Base-by-base conservation (phyloP, 2,888 invertebrate species). In the Thyatira batis region DNA sequence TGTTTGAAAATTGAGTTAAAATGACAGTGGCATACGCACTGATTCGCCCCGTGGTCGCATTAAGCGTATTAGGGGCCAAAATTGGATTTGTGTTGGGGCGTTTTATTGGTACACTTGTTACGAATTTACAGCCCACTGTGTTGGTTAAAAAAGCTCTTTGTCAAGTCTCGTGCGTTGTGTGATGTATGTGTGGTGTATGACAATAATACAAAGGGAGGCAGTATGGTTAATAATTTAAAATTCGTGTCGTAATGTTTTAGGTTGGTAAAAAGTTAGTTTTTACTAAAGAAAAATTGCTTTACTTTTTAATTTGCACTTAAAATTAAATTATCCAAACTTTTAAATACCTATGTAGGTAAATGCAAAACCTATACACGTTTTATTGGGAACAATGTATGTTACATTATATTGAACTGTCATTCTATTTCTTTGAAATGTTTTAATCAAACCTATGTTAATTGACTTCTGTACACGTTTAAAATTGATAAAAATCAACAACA, bases 41-140 rank as follows among this genome's bases (percentile, higher is more conserved):
- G 91, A 89, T 91, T 90, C 89, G 87, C 86, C 85, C 83, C 84
- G 91, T 83, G 89, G 91, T 88, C 84, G 89, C 84, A 87, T 89
- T 91, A 90, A 84, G 73, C 80, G 88, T 81, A 87, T 90, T 91
- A 91, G 89, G 90, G 90, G 84, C 73, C 75, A 80, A 87, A 92
- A 92, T 91, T 91, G 89, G 91, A 92, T 92, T 91, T 89, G 84
- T 74, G 72, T 78, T 75, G 77, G 90, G 89, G 86, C 81, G 85
- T 82, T 85, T 85, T 91, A 89, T 92, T 89, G 86, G 89, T 87
- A 87, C 89, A 87, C 90, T 92, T 90, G 91, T 89, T 90, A 89
- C 86, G 83, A 84, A 83, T 87, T 85, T 88, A 71, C 71, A 48
- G 74, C 69, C 68, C 78, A 80, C 73, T 73, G 78, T 79, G 83